Conservation (phyloP, 2,888 invertebrate species). For the Sinohyriopsis cumingii region DNA sequence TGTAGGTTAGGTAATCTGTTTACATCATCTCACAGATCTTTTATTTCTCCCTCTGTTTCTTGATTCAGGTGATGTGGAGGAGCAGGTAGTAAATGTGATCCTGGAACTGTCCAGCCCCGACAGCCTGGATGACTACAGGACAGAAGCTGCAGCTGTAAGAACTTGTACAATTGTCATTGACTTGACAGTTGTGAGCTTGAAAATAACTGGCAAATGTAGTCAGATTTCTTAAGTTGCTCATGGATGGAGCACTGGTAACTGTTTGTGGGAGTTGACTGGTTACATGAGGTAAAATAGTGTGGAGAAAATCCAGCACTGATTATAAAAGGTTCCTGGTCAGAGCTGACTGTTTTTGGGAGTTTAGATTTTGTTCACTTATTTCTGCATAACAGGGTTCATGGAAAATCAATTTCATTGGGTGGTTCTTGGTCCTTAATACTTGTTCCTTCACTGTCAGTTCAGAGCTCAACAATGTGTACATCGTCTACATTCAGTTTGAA, state of each 20-base stretch:
- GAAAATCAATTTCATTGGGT: no score
- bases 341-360: no score
- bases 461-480: neutral
- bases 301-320: no score
- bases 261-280: neutral
- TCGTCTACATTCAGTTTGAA: conserved; percentile 77
- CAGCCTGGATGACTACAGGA: conserved; percentile 75
- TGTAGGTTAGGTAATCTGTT: no score
- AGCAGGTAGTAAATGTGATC: conserved; percentile 79
- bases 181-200: neutral
- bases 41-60: neutral
- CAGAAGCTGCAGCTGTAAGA: conserved; percentile 72
- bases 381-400: no score
- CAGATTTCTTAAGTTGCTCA: no score
- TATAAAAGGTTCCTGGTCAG: no score
- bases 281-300: no score
- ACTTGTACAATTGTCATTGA: neutral
- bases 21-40: neutral
- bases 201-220: neutral
- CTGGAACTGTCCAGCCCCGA: conserved; percentile 76
- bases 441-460: conserved; percentile 8
- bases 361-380: no score
- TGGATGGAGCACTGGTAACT: no score
- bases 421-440: neutral
- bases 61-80: conserved; percentile 76